phyloP scores from a whole-genome alignment of 2,113 vertebrate species.

The Oryzias melastigma region DNA sequence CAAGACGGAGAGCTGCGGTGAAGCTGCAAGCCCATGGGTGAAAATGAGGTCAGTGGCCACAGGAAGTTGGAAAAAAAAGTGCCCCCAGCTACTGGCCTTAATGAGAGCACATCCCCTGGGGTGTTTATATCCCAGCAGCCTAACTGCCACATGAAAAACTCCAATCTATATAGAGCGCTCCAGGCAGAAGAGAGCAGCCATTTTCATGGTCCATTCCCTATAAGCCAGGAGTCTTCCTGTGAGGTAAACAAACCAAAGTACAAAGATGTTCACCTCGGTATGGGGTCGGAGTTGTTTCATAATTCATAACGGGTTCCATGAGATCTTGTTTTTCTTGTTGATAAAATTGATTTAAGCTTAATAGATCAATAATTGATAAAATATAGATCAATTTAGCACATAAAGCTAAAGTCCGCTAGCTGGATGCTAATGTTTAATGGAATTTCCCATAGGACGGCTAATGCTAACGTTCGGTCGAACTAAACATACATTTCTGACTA shows the following conservation, averaged over 20 bases:
- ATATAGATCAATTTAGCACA: no score
- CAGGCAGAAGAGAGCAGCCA: slow-evolving; percentile 68
- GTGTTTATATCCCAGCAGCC: slow-evolving; percentile 64
- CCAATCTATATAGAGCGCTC: slow-evolving; percentile 71
- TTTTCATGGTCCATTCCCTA: slow-evolving; percentile 73
- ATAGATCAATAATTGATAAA: no score
- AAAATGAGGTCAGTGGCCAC: slow-evolving; percentile 93
- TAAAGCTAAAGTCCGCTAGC: no score
- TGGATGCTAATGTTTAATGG: no score
- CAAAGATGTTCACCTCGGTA: slow-evolving; percentile 58
- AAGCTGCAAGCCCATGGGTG: slow-evolving; percentile 81
- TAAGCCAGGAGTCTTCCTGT: slow-evolving; percentile 73
- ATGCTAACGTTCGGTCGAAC: no score
- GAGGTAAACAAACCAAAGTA: slow-evolving; percentile 70
- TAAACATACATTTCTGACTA: no score
- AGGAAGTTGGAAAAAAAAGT: slow-evolving; percentile 84
- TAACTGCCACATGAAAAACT: slow-evolving; percentile 74
- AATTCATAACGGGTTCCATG: slow-evolving; percentile 20
- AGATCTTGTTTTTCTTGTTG: slow-evolving; percentile 5
- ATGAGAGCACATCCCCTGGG: slow-evolving; percentile 86
- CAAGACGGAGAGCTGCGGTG: slow-evolving; percentile 76
- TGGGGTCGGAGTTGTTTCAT: slow-evolving; percentile 23
- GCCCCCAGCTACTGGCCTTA: slow-evolving; percentile 81
- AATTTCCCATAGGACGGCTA: no score
- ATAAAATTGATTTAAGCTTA: no score